Percentiles rank a stretch among this genome's conserved stretches.
These are phyloP conservation scores for Porites cylindrica DNA, from an alignment of 92 coral and sea anemone genomes.

Conservation along the genomic window DNA sequence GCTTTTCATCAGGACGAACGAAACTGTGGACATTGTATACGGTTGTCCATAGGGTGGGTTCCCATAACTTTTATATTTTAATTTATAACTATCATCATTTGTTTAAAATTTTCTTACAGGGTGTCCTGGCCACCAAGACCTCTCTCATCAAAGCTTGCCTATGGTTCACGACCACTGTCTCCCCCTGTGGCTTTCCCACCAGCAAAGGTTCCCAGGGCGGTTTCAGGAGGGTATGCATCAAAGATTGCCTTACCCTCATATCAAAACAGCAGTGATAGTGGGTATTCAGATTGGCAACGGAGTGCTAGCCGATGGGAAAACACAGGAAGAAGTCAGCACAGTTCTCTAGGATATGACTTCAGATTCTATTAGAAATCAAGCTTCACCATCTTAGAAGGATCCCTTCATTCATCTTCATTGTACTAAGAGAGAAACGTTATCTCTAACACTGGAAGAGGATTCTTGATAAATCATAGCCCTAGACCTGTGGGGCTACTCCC, in stretches of 20 bases:
- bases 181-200: slow-evolving; percentile 74
- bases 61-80: not conserved
- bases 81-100: not conserved
- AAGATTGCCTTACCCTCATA: slow-evolving; percentile 66
- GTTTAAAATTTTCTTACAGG: slow-evolving; percentile 38
- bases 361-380: slow-evolving; percentile 15
- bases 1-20: no score
- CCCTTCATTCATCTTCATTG: not conserved
- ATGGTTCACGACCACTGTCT: slow-evolving; percentile 72
- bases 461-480: no score
- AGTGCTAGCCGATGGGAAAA: slow-evolving; percentile 67
- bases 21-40: no score
- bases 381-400: no score
- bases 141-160: slow-evolving; percentile 25
- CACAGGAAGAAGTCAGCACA: slow-evolving; percentile 39
- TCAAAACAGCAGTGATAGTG: slow-evolving; percentile 75
- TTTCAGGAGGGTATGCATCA: slow-evolving; percentile 65
- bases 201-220: slow-evolving; percentile 61
- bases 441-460: no score
- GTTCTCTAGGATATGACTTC: slow-evolving; percentile 3
- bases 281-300: slow-evolving; percentile 85
- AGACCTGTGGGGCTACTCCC: no score
- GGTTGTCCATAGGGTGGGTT: no score
- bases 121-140: slow-evolving; percentile 78
- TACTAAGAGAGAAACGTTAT: no score